Conservation (phyloP, 2,888 invertebrate genomes). For the Pelosia muscerda region DNA sequence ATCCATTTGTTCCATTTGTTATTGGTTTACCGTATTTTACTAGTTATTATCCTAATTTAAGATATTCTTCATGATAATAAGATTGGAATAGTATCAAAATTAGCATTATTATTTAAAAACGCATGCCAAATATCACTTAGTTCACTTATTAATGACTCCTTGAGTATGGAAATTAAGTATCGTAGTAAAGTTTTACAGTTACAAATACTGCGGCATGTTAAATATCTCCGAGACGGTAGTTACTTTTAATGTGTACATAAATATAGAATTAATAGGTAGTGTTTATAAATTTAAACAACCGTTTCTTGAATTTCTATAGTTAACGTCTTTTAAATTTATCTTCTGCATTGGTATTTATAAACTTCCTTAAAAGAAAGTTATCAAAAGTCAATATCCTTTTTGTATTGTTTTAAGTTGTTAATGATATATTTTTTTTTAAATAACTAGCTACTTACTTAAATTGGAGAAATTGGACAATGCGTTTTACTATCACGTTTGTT, state of each 20-base stretch:
- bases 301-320: slow-evolving; percentile 6
- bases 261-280: slow-evolving; percentile 18
- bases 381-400: too few relatives aligned
- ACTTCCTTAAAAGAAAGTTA: too few relatives aligned
- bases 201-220: slow-evolving; percentile 29
- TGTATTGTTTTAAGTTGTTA: too few relatives aligned
- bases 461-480: background rate
- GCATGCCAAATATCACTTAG: slow-evolving; percentile 30
- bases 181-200: slow-evolving; percentile 36
- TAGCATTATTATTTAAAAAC: slow-evolving; percentile 25
- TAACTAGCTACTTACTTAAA: too few relatives aligned
- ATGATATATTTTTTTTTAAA: too few relatives aligned
- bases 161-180: slow-evolving; percentile 26
- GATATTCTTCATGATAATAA: slow-evolving; percentile 24
- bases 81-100: slow-evolving; percentile 29
- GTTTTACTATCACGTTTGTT: background rate
- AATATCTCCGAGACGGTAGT: slow-evolving; percentile 23
- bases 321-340: background rate
- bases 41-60: slow-evolving; percentile 29
- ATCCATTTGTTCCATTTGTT: slow-evolving; percentile 47
- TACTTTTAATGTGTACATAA: slow-evolving; percentile 36
- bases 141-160: slow-evolving; percentile 26
- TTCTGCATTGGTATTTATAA: background rate
- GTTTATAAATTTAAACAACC: slow-evolving; percentile 9
- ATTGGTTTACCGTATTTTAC: slow-evolving; percentile 39